A percentile compares a stretch with the other conserved stretches of the same genome.
Evolutionary conservation across 2,888 invertebrate species (phyloP).

Genomic region (Clitarchus hookeri): DNA sequence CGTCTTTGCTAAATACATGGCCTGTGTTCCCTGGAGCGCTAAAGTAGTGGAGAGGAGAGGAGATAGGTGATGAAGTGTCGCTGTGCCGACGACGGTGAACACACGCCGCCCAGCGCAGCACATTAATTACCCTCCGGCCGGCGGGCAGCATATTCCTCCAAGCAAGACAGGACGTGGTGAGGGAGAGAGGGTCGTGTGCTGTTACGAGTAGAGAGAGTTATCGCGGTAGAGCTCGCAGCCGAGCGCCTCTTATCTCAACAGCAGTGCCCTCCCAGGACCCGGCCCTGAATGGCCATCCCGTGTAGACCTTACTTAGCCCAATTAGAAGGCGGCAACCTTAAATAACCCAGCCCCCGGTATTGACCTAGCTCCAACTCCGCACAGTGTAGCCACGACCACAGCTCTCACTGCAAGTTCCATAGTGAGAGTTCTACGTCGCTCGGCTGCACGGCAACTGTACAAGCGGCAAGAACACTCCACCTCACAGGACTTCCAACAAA

Average conservation of each 20-base stretch:
- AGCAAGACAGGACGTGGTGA: not conserved
- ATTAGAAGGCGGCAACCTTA: not conserved
- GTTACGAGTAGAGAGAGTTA: slow-evolving; percentile 5
- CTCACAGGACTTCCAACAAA: too few species aligned
- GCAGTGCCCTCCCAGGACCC: not conserved
- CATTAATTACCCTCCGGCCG: not conserved
- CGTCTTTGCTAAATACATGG: too few species aligned
- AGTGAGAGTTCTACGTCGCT: too few species aligned
- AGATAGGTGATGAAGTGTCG: too few species aligned
- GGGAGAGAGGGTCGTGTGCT: not conserved
- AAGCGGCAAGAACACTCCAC: too few species aligned
- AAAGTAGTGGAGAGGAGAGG: too few species aligned
- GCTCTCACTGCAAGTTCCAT: too few species aligned
- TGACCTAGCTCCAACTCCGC: not conserved
- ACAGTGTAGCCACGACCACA: too few species aligned
- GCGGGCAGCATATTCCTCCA: not conserved
- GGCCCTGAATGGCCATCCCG: not conserved
- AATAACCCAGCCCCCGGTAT: not conserved
- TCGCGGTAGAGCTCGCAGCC: not conserved
- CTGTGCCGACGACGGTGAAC: not conserved
- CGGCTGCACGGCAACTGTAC: too few species aligned
- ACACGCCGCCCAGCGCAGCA: not conserved
- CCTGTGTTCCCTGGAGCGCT: too few species aligned
- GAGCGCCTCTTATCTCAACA: not conserved
- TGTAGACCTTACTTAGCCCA: slow-evolving; percentile 6